A percentile compares a stretch with the other conserved stretches of the same genome.
Evolutionary conservation across 2,113 vertebrate species (phyloP).

Genomic region (Pollachius pollachius): DNA sequence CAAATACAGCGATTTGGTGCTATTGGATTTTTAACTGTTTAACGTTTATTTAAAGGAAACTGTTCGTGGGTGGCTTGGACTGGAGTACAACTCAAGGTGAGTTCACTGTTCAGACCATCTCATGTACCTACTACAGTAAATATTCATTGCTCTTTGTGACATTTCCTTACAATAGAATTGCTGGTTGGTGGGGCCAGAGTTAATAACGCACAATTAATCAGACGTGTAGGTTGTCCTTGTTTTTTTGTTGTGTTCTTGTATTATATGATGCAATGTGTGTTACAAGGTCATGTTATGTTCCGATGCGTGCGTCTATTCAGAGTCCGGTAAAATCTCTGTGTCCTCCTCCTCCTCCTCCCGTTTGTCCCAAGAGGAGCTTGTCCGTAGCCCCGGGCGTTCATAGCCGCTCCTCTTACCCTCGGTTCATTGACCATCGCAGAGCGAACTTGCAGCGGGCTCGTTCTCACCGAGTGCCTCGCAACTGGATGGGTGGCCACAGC

Average conservation of each 20-base stretch:
- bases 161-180: no score
- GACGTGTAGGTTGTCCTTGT: no score
- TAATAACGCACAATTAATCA: no score
- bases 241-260: no score
- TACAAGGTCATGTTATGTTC: neutral
- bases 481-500: constrained; percentile 36
- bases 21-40: neutral
- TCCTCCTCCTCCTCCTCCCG: constrained; percentile 8
- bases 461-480: constrained; percentile 37
- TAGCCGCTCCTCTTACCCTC: constrained; percentile 18
- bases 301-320: neutral
- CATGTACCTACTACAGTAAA: no score
- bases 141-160: no score
- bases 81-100: constrained; percentile 99
- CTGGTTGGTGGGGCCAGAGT: no score
- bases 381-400: constrained; percentile 25
- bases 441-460: constrained; percentile 33
- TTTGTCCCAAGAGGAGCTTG: constrained; percentile 14
- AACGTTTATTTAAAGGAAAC: constrained; percentile 82
- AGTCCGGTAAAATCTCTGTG: neutral
- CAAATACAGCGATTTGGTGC: no score
- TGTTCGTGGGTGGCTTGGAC: constrained; percentile 98
- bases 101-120: constrained; percentile 29
- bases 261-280: neutral
- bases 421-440: constrained; percentile 33